phyloP scores from a whole-genome alignment of 2,797 vertebrate genomes.

The Megalops cyprinoides region DNA sequence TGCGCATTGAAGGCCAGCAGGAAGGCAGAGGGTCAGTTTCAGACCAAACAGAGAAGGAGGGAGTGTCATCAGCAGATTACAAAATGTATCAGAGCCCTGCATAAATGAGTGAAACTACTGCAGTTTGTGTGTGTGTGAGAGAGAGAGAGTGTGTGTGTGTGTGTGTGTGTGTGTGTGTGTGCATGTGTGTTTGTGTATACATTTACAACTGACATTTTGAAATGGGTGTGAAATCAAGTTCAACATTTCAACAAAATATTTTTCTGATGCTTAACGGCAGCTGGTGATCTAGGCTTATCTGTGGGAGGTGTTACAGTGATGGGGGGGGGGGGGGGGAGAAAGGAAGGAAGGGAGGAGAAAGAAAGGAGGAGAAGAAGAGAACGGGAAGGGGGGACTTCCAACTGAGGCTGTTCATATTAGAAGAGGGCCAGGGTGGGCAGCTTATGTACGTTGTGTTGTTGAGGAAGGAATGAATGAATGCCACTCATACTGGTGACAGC shows the following conservation, averaged over 20 bases:
- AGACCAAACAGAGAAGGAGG: neutral
- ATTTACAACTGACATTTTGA: neutral
- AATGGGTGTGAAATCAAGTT: neutral
- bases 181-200: neutral
- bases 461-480: neutral
- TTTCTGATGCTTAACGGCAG: too few relatives aligned
- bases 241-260: neutral
- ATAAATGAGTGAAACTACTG: neutral
- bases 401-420: conserved; percentile 35
- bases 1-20: neutral
- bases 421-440: conserved; percentile 26
- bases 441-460: neutral
- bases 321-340: neutral
- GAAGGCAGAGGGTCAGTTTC: neutral
- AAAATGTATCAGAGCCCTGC: neutral
- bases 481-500: neutral
- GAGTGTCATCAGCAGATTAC: neutral
- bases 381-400: neutral
- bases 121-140: neutral
- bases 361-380: neutral
- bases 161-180: neutral
- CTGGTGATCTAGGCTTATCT: neutral
- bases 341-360: neutral
- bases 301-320: neutral
- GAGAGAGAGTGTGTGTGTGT: neutral